Conservation (phyloP, 2,888 invertebrate species). For the Globia sparganii region DNA sequence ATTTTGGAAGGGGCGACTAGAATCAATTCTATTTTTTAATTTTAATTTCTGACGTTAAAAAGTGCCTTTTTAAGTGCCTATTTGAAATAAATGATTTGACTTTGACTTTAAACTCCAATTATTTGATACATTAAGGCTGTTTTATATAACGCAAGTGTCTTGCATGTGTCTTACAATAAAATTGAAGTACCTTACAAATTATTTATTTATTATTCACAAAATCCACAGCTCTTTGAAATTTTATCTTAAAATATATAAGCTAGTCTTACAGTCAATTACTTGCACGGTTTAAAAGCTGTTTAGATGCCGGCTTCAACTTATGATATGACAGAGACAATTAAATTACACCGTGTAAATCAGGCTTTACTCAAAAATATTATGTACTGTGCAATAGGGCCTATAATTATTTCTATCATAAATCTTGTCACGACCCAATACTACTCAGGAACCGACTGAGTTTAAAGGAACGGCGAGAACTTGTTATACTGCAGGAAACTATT, state of each 20-base stretch:
- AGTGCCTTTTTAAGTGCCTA: too few species aligned
- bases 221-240: too few species aligned
- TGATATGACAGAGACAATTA: not conserved
- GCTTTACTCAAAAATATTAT: not conserved
- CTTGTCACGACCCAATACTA: conserved; percentile 11
- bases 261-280: too few species aligned
- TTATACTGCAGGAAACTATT: conserved; percentile 36
- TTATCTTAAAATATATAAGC: too few species aligned
- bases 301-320: not conserved
- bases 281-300: not conserved
- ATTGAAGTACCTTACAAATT: too few species aligned
- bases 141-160: not conserved
- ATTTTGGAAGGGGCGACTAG: too few species aligned
- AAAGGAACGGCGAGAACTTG: conserved; percentile 16
- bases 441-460: conserved; percentile 24
- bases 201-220: too few species aligned
- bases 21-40: too few species aligned
- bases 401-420: conserved; percentile 28
- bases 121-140: not conserved
- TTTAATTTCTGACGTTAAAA: too few species aligned
- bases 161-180: not conserved
- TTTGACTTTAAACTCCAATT: not conserved
- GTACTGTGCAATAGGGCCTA: not conserved
- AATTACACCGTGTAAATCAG: not conserved
- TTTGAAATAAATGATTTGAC: too few species aligned